Evolutionary conservation across 2,797 vertebrate genomes (phyloP).

Genomic region (Neosilurus mollespiculum): DNA sequence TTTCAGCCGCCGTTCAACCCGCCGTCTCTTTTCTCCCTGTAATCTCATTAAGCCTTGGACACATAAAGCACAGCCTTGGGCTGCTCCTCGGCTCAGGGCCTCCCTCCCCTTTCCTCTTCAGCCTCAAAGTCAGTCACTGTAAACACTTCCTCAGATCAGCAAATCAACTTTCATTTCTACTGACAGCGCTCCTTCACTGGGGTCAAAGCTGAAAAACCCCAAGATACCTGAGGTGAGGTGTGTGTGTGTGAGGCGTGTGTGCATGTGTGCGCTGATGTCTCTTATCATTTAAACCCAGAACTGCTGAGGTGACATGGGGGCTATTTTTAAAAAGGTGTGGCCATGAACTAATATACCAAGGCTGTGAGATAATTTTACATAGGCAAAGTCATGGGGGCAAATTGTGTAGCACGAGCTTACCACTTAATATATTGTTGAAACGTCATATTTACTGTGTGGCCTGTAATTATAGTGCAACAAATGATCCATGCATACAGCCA

Average conservation of each 20-base stretch:
- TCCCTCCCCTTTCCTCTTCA: not conserved
- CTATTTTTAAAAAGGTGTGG: not conserved
- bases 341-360: not conserved
- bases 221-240: not conserved
- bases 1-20: constrained; percentile 15
- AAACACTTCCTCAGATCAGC: constrained; percentile 16
- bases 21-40: constrained; percentile 23
- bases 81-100: constrained; percentile 23
- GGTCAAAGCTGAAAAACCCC: not conserved
- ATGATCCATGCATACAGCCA: too few relatives aligned
- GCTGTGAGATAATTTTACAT: not conserved
- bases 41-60: constrained; percentile 47
- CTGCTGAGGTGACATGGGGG: not conserved
- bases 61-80: constrained; percentile 23
- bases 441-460: not conserved
- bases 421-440: not conserved
- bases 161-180: constrained; percentile 20
- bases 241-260: not conserved
- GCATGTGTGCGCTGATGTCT: not conserved
- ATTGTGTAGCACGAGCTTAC: too few relatives aligned
- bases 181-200: not conserved
- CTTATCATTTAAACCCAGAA: constrained; percentile 20
- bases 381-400: not conserved
- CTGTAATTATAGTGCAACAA: not conserved
- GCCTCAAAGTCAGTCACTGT: not conserved